A percentile compares a stretch with the other conserved stretches of the same genome.
Conservation (phyloP, 2,113 vertebrate species). For the Columba janthina region DNA sequence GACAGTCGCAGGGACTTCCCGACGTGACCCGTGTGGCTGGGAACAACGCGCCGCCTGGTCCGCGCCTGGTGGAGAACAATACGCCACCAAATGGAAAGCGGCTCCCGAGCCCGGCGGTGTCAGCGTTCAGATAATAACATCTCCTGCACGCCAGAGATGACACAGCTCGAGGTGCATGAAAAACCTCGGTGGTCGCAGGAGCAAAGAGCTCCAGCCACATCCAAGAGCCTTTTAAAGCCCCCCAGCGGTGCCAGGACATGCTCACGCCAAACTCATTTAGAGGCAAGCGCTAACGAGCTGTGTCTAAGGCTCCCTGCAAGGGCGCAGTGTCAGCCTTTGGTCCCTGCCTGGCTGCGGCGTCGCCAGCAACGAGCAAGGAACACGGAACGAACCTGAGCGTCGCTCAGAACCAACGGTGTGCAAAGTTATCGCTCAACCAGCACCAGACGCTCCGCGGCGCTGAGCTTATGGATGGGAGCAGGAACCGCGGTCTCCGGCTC, state of each 20-base stretch:
- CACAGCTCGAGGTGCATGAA: neutral
- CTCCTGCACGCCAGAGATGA: neutral
- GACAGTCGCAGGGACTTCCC: neutral
- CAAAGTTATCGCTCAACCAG: neutral
- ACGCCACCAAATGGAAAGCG: fast-evolving
- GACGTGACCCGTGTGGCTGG: neutral
- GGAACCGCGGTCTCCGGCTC: neutral
- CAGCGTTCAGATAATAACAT: neutral
- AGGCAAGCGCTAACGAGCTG: fast-evolving
- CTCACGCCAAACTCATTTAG: fast-evolving
- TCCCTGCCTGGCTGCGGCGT: neutral
- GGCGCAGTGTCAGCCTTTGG: fast-evolving
- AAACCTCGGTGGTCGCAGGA: too few species aligned
- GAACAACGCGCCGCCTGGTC: neutral
- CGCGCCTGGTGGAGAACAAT: neutral
- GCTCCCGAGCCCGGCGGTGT: neutral
- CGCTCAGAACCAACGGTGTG: fast-evolving
- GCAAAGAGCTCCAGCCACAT: neutral
- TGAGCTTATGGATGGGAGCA: neutral
- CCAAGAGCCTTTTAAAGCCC: neutral
- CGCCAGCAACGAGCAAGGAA: neutral
- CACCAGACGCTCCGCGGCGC: neutral
- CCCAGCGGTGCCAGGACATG: too few species aligned
- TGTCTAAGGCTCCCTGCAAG: fast-evolving
- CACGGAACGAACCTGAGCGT: fast-evolving